Evolutionary conservation across 2,797 vertebrate species (phyloP).

Genomic region (Onychomys leucogaster): DNA sequence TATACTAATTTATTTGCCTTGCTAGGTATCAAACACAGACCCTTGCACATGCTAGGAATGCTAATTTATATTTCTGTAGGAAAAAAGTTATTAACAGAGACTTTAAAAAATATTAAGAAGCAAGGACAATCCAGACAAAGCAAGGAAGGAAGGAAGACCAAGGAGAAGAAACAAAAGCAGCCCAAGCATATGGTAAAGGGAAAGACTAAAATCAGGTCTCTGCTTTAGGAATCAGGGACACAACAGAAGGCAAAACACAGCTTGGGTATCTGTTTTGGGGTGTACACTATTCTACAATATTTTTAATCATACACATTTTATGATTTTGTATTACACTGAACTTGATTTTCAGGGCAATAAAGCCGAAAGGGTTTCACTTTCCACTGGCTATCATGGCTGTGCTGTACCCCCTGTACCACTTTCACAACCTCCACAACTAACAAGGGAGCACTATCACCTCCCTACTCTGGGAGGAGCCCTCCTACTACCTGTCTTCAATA

Average conservation of each 20-base stretch:
- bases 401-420: not conserved
- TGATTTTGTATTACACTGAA: constrained; percentile 11
- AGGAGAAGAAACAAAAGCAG: constrained; percentile 47
- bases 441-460: not conserved
- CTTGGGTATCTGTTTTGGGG: not conserved
- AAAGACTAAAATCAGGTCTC: not conserved
- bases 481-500: not conserved
- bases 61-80: constrained; percentile 10
- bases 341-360: not conserved
- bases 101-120: not conserved
- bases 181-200: not conserved
- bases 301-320: not conserved
- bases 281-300: not conserved
- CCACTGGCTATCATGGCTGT: not conserved
- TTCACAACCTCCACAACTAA: not conserved
- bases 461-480: not conserved
- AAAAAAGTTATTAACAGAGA: not conserved
- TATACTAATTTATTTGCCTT: not conserved
- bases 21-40: not conserved
- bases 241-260: not conserved
- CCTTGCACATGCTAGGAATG: not conserved
- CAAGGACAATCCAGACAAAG: not conserved
- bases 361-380: constrained; percentile 45
- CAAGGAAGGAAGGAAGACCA: not conserved
- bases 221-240: not conserved